A percentile compares a stretch with the other conserved stretches of the same genome.
Evolutionary conservation across 2,113 vertebrate species (phyloP).

Genomic region (Ameiurus melas): DNA sequence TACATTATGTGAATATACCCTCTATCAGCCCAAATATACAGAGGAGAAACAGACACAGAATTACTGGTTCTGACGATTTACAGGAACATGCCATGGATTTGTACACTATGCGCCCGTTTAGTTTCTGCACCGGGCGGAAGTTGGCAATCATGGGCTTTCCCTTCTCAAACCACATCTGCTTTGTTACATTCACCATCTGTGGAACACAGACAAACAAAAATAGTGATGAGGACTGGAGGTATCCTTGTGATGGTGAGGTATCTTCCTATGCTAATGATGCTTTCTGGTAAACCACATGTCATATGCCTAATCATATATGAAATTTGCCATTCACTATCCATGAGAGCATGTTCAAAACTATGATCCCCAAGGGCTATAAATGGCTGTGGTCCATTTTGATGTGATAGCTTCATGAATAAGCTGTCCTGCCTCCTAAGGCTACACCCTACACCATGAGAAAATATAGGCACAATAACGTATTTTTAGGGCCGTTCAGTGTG

Average conservation of each 20-base stretch:
- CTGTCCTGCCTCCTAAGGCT: neutral
- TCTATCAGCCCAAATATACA: conserved; percentile 49
- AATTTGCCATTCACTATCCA: neutral
- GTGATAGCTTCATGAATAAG: neutral
- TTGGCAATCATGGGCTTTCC: conserved; percentile 70
- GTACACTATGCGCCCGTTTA: conserved; percentile 70
- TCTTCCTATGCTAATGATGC: neutral
- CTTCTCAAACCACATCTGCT: conserved; percentile 66
- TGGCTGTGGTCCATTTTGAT: neutral
- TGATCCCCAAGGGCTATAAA: neutral
- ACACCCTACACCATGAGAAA: conserved; percentile 1
- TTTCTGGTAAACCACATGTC: neutral
- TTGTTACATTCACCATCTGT: conserved; percentile 63
- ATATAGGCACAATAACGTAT: neutral
- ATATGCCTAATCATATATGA: neutral
- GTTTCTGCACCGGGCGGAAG: conserved; percentile 72
- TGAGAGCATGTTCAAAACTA: neutral
- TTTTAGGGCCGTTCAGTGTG: neutral
- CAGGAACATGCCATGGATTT: conserved; percentile 52
- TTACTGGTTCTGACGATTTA: conserved; percentile 21
- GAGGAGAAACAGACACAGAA: conserved; percentile 49
- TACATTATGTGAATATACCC: conserved; percentile 20
- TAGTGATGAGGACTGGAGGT: neutral
- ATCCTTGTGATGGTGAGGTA: neutral
- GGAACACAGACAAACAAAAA: neutral